Conservation (phyloP, 2,113 vertebrate species). For the Oreocharis arfaki region DNA sequence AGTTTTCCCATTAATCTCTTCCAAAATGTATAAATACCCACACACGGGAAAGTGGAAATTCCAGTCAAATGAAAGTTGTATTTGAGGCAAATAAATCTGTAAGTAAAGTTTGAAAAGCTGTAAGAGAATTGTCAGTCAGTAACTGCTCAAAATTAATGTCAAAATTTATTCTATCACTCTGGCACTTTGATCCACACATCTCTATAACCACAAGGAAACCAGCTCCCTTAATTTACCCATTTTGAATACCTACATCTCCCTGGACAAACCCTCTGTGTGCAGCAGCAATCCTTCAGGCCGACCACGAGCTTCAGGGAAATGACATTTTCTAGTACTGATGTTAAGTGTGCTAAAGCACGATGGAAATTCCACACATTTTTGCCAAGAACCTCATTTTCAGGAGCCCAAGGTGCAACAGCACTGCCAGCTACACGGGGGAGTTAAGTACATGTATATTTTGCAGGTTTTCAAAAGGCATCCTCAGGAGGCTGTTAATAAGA, state of each 20-base stretch:
- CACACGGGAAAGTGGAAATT: background rate
- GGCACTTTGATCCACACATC: background rate
- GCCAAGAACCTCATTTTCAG: background rate
- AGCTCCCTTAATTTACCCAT: background rate
- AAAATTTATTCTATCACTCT: background rate
- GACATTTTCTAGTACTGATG: background rate
- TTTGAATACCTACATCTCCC: background rate
- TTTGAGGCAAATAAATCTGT: background rate
- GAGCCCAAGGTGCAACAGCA: background rate
- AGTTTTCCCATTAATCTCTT: background rate
- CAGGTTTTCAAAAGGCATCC: background rate
- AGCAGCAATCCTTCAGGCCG: background rate
- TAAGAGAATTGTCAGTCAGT: background rate
- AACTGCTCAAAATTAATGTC: background rate
- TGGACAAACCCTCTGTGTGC: background rate
- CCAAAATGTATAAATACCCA: background rate
- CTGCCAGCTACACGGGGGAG: background rate
- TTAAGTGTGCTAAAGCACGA: background rate
- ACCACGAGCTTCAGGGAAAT: background rate
- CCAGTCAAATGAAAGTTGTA: background rate
- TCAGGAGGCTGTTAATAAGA: background rate
- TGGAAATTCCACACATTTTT: background rate
- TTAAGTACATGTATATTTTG: background rate
- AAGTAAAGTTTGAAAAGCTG: background rate
- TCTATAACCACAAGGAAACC: background rate